Evolutionary conservation across 2,113 vertebrate species (phyloP).

Genomic region (Condylura cristata): DNA sequence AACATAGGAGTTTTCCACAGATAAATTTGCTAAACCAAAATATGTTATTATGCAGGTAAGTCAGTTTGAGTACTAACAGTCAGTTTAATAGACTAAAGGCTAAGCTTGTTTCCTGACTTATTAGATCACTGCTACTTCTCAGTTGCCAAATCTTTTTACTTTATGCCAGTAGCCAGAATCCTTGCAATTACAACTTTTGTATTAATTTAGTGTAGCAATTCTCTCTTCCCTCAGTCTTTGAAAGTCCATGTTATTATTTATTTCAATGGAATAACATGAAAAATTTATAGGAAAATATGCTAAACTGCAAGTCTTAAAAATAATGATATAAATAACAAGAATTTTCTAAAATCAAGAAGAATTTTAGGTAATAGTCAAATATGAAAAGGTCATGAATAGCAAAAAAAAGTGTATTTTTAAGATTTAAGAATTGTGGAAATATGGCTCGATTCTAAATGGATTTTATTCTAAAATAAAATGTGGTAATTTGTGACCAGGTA

Average conservation of each 20-base stretch:
- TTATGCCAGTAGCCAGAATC: neutral
- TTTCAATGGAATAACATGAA: neutral
- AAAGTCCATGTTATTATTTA: neutral
- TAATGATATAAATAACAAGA: neutral
- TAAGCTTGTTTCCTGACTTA: neutral
- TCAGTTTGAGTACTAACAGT: neutral
- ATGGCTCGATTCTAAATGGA: neutral
- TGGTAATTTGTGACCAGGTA: neutral
- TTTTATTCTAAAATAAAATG: neutral
- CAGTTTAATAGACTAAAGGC: neutral
- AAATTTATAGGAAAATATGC: neutral
- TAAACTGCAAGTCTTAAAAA: neutral
- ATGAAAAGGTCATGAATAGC: neutral
- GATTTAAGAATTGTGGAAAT: neutral
- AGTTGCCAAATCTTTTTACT: neutral
- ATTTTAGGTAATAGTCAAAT: neutral
- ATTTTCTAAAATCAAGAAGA: neutral
- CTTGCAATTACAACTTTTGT: neutral
- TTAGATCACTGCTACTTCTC: neutral
- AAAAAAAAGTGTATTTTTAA: no score
- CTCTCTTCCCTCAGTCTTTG: neutral
- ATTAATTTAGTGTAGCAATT: neutral
- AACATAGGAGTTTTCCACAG: neutral
- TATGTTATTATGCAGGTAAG: neutral
- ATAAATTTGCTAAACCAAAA: neutral